Evolutionary conservation across 2,888 invertebrate species (phyloP), one percentile per base, ranked within the genome.

Genomic region (Cheiracanthium punctorium): DNA sequence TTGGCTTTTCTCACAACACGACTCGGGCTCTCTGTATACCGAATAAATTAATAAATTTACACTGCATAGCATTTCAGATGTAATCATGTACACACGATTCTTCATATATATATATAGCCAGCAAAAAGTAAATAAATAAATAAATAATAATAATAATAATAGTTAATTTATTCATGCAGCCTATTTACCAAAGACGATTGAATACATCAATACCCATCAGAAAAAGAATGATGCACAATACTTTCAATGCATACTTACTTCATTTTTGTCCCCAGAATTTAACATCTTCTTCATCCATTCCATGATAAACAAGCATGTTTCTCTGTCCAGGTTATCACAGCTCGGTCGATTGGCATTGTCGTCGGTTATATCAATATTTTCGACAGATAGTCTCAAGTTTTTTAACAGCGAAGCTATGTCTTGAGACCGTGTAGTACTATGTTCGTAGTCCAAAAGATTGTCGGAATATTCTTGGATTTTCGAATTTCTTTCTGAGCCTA

Each of bases 301-400:
- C 17, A 73, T 52, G 14, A 81, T 32, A 12, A 74, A 81, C 14
- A 73, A 32, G 12, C 72, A 28, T 0, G 81, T 81, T 30, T 74
- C 74, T 28, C 28, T 69, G 17, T 81, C 74, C 24, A 81, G 28
- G 33, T 69, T 33, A 0, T 33, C 20, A 33, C 5, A 69, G n/a
- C 5, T 67, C 7, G 71, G 20, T 14, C 14, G 58, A 32, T 74
- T 81, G 5, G 73, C 81, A 29, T 81, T 74, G n/a, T 33, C 52
- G 37, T 81, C 74, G 4, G 28, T 24, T 10, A 8, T 43, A 7
- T 37, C 71, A 14, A 17, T 24, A 30, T 73, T 28, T 28, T 81
- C 81, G 8, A 81, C 20, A 8, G 81, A 64, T n/a, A 24, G 24
- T 28, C 69, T 81, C 12, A 81, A 41, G 52, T 72, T 67, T 32